phyloP scores from a whole-genome alignment of 1,140 invertebrate species.

The Drosophila pruinosa region DNA sequence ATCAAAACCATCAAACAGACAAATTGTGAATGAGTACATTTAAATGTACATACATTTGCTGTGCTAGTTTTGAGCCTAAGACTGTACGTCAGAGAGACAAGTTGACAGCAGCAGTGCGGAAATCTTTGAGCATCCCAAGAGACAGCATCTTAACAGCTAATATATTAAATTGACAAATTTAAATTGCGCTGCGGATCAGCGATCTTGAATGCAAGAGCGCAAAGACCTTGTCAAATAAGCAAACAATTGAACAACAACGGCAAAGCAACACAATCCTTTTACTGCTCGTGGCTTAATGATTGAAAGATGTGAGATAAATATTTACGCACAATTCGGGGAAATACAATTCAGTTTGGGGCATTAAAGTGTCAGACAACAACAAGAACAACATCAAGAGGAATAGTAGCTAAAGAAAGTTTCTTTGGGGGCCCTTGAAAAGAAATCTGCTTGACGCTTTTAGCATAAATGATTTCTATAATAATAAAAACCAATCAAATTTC shows the following conservation, averaged over 20 bases:
- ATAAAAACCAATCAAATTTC: constrained; percentile 52
- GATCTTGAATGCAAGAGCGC: constrained; percentile 13
- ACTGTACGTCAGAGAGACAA: constrained; percentile 11
- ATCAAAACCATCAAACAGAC: not conserved
- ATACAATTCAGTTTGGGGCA: constrained; percentile 57
- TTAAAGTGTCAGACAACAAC: constrained; percentile 41
- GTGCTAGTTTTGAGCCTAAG: constrained; percentile 36
- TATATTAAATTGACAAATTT: constrained; percentile 64
- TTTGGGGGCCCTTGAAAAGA: constrained; percentile 31
- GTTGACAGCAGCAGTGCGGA: constrained; percentile 54
- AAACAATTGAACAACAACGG: constrained; percentile 17
- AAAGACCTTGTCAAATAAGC: constrained; percentile 11
- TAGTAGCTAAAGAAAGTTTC: constrained; percentile 7
- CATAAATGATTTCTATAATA: constrained; percentile 63
- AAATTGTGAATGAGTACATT: constrained; percentile 20
- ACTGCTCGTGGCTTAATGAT: constrained; percentile 46
- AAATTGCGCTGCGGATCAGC: constrained; percentile 1
- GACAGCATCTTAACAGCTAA: constrained; percentile 23
- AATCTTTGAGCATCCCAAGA: constrained; percentile 40
- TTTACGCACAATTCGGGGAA: constrained; percentile 66
- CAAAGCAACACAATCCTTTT: constrained; percentile 25
- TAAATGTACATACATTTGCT: constrained; percentile 12
- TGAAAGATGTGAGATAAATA: constrained; percentile 66
- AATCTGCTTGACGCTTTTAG: constrained; percentile 35
- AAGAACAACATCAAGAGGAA: not conserved